Evolutionary conservation across 2,113 vertebrate species (phyloP), one percentile per base, ranked within the genome.

Genomic region (Cephalopholis sonnerati): DNA sequence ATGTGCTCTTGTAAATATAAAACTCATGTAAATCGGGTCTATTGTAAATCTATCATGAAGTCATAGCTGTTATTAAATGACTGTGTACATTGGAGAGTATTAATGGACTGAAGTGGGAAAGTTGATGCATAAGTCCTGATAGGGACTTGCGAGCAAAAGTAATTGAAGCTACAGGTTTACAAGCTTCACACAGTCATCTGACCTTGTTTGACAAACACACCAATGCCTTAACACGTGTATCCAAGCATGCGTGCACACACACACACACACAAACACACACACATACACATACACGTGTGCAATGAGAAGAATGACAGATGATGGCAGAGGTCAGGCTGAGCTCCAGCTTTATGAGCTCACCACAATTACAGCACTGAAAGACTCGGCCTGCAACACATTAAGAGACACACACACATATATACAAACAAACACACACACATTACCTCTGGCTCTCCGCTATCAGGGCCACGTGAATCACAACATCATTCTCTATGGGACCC

Each of bases 391-490:
- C 41, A 58, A 76, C 53, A 63, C 54, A 84, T 74, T 54, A 41
- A 74, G 7, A 71, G 2, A 57, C 15, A 72, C 44, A 71, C 36
- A 64, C 46, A 51, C 7, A 24, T 44, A 72, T 61, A 73, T 12
- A 29, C 16, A 73, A 36, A 72, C 39, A 46, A 1, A 66, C n/a
- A 66, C 44, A 67, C 29, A 68, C 50, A 77, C 2, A 74, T 57
- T 97, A 99, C 98, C 98, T 97, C 91, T 99, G 98, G 92, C 98
- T 99, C 90, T 99, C 98, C 51, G 98, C 98, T 73, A 99, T 95
- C 76, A 99, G 95, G 17, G 98, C 96, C 76, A 98, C 97, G 0
- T 99, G 97, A 24, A 99, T 94, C 36, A 99, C 97, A 79, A 98
- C 91, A 84, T 99, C 98, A 73, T 99, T 99, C 93, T 98, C 98